phyloP scores from a whole-genome alignment of 2,888 invertebrate genomes.

The Eucera pruinosa region DNA sequence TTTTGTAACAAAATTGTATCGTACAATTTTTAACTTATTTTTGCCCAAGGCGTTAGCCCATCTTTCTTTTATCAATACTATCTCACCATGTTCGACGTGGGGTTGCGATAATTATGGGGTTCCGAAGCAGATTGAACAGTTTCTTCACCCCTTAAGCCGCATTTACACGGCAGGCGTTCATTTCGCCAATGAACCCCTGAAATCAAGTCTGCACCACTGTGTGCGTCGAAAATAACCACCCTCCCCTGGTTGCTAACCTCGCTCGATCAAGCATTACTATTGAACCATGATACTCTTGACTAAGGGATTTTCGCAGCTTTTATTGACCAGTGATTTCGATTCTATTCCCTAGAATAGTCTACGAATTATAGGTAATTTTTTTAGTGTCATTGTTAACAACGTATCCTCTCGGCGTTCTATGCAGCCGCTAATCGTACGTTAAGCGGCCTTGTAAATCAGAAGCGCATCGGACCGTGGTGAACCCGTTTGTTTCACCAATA shows the following conservation, averaged over 20 bases:
- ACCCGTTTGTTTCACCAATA: constrained; percentile 17
- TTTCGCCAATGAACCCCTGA: constrained; percentile 7
- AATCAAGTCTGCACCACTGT: constrained; percentile 1
- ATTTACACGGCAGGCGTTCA: constrained; percentile 12
- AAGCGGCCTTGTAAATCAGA: constrained; percentile 47
- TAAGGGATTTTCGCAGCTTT: constrained; percentile 26
- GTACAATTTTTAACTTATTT: too few species aligned
- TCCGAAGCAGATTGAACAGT: constrained; percentile 20
- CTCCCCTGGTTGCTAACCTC: constrained; percentile 10
- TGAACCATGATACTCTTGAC: constrained; percentile 11
- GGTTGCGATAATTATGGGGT: constrained; percentile 4
- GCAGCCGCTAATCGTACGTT: constrained; percentile 47
- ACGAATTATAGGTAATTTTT: constrained; percentile 56
- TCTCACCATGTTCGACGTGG: too few species aligned
- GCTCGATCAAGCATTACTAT: constrained; percentile 17
- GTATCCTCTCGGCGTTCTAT: constrained; percentile 27
- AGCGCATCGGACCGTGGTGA: constrained; percentile 33
- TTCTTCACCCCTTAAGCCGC: constrained; percentile 29
- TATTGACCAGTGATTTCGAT: constrained; percentile 39
- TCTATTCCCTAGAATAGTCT: constrained; percentile 26
- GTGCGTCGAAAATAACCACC: constrained; percentile 18
- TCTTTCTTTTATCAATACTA: background rate
- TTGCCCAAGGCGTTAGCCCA: too few species aligned
- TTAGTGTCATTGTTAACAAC: constrained; percentile 34
- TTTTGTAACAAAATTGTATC: too few species aligned